Evolutionary conservation across 2,888 invertebrate genomes (phyloP).

Genomic region (Leptinotarsa haldemani): DNA sequence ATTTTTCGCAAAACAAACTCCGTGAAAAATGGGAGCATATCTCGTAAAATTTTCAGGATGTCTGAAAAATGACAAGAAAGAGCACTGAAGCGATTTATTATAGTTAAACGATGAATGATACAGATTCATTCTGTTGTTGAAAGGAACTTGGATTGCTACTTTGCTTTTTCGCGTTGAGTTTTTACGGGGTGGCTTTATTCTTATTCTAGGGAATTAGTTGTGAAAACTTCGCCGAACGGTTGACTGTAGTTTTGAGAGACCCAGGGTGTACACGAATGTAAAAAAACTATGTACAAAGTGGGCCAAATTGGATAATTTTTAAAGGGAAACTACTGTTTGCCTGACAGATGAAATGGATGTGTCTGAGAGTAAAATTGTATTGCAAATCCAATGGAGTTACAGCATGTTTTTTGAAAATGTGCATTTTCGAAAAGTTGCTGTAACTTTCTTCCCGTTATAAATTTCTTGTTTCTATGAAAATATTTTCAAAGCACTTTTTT

Average conservation of each 20-base stretch:
- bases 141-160: conserved; percentile 10
- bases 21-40: neutral
- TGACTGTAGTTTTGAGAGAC: too few species aligned
- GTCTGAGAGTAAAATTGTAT: too few species aligned
- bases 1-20: neutral
- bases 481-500: too few species aligned
- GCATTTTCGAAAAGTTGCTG: too few species aligned
- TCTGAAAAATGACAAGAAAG: neutral
- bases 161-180: neutral
- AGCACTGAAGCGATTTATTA: neutral
- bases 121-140: conserved; percentile 4
- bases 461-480: too few species aligned
- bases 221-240: neutral
- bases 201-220: neutral
- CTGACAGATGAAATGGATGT: too few species aligned
- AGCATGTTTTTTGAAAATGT: too few species aligned
- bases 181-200: neutral
- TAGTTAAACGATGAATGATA: conserved; percentile 4
- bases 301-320: too few species aligned
- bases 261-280: too few species aligned
- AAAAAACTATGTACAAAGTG: too few species aligned
- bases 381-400: fast-evolving
- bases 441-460: too few species aligned
- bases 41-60: neutral
- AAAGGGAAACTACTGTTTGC: too few species aligned